phyloP scores from a whole-genome alignment of 2,113 vertebrate genomes.

The Balaenoptera acutorostrata region DNA sequence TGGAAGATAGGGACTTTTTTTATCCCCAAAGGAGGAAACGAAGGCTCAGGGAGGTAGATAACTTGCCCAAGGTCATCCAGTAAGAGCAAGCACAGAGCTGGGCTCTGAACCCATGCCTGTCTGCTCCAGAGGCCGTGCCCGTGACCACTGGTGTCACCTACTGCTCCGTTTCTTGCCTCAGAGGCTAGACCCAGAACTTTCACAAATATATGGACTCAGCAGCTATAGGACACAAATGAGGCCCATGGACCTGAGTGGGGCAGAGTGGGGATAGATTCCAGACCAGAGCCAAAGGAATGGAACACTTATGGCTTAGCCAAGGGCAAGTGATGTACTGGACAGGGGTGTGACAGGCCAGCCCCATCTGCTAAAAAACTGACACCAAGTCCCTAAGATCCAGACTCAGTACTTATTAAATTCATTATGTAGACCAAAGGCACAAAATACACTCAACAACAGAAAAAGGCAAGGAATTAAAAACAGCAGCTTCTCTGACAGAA shows the following conservation, averaged over 20 bases:
- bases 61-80: not conserved
- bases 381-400: not conserved
- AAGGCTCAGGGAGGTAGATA: not conserved
- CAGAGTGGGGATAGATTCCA: not conserved
- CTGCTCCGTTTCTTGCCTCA: not conserved
- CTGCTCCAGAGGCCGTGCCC: not conserved
- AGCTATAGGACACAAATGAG: not conserved
- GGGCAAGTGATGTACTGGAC: not conserved
- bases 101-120: not conserved
- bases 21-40: not conserved
- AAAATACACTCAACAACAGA: not conserved
- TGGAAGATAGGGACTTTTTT: not conserved
- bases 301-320: not conserved
- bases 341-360: not conserved
- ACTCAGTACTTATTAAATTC: not conserved
- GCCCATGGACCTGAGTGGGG: not conserved
- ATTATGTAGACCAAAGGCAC: not conserved
- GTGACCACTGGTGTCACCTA: not conserved
- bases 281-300: not conserved
- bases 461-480: not conserved
- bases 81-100: not conserved
- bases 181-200: not conserved
- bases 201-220: not conserved
- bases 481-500: not conserved
- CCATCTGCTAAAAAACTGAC: not conserved